Evolutionary conservation across 2,797 vertebrate species (phyloP), one percentile per base, ranked within the genome.

Genomic region (Odontamblyopus lacepedii): DNA sequence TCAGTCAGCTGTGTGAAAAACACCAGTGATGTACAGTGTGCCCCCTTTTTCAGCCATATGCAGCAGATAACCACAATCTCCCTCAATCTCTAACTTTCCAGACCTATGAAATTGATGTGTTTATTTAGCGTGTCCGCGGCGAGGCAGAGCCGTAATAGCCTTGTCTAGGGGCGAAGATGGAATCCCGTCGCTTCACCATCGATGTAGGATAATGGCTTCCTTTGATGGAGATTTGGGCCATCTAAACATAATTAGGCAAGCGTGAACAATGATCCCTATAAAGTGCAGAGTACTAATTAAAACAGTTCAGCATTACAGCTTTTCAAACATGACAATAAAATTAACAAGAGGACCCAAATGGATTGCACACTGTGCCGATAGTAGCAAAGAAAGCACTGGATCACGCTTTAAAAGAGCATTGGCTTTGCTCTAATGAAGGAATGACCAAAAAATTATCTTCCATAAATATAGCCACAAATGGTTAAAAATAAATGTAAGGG

Each of bases 281-380:
- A 92, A 93, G 90, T 83, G 90, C 89, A 87, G 78, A 90, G 88
- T 91, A 92, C 89, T 93, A 91, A 94, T 93, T 93, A 94, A 94
- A 93, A 92, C 88, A 90, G 87, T 91, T 91, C 86, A 91, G 85
- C 89, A 87, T 91, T 90, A 89, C 88, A 85, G 88, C 88, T 78
- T 91, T 90, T 92, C 87, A 89, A 91, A 93, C 91, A 87, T 87
- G 87, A 90, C 90, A 92, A 88, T 90, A 92, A 91, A 88, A 92
- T 89, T 92, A 90, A 89, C 88, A 89, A 86, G 90, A 86, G 83
- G 83, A 71, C 86, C 85, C 88, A 87, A 90, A 91, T 91, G 88
- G 80, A 85, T 89, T 85, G 80, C 86, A 82, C 82, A 85, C 86
- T 87, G 83, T 82, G 85, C 82, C 78, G 83, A 77, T 50, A 78